Base-by-base conservation (phyloP, 1,140 invertebrate genomes). In the Bombus sylvicola region DNA sequence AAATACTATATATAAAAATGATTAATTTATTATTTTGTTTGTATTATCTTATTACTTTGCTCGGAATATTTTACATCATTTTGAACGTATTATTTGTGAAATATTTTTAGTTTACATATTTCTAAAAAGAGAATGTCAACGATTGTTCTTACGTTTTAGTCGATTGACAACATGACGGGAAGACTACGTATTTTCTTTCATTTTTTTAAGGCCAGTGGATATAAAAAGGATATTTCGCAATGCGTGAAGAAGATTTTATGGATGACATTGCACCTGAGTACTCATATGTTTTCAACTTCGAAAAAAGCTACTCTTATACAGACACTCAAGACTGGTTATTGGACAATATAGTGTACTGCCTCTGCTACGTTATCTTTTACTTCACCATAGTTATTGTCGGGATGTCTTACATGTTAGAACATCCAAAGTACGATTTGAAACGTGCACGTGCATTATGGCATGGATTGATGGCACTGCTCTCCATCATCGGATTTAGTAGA, bases 191-290 rank as follows among this genome's bases (percentile, higher is more conserved):
- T 53, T 53, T 47, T 53, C 47, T 62, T n/a, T 12, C 10, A 62
- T 62, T 62, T 62, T 28, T 28, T 62, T 62, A 12, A 10, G 10
- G 28, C 3, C 28, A 13, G 10, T 12, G 28, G 28, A 62, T n/a
- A n/a, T n/a, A 62, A 62, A 62, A n/a, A n/a, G 3, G 0, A 62
- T 59, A 62, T 62, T 62, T n/a, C 28, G n/a, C 28, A 13, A 62
- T n/a, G 28, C 0, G 0, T 1, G 0, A 13, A n/a, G 0, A 5
- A 0, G 0, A n/a, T 62, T 10, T 3, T 13, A 0, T 2, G 3
- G 3, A n/a, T 0, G 0, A 0, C 28, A 0, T 0, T n/a, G 1
- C 0, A 62, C 12, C 12, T 62, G 1, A 5, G 4, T 62, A 62
- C 25, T 62, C 10, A 0, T 2, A 13, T 28, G 1, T 13, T 12